Evolutionary conservation across 1,140 invertebrate species (phyloP).

Genomic region (Daktulosphaira vitifoliae): DNA sequence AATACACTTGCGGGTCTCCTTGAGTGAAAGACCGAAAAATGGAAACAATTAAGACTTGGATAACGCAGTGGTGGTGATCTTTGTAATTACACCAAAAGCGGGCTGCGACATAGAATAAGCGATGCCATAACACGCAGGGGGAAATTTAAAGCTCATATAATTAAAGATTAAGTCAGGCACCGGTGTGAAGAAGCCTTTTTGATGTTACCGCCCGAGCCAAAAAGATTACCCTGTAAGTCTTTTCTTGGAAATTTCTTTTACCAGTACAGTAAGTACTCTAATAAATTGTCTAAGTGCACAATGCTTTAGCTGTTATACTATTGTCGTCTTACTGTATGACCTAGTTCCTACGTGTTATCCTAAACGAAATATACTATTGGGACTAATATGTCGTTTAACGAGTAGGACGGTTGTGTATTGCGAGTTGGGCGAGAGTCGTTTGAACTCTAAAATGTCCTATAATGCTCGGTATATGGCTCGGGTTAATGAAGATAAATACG

Average conservation of each 20-base stretch:
- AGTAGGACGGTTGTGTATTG: not conserved
- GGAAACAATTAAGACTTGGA: slow-evolving; percentile 24
- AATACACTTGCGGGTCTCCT: not conserved
- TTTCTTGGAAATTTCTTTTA: not conserved
- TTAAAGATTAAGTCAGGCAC: slow-evolving; percentile 24
- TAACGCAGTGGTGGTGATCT: not conserved
- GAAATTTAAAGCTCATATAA: slow-evolving; percentile 12
- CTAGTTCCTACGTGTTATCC: no score
- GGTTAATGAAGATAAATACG: slow-evolving; percentile 26
- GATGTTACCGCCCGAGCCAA: not conserved
- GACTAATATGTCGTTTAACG: slow-evolving; percentile 1
- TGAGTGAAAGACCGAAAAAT: slow-evolving; percentile 14
- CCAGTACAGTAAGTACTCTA: not conserved
- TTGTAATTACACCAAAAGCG: slow-evolving; percentile 1
- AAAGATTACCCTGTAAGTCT: not conserved
- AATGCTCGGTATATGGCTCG: not conserved
- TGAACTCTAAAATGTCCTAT: slow-evolving; percentile 3
- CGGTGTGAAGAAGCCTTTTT: slow-evolving; percentile 20
- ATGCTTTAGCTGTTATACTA: no score
- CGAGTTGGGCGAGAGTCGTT: slow-evolving; percentile 2
- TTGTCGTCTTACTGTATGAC: no score
- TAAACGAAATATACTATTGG: no score
- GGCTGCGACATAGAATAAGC: not conserved
- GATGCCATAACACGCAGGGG: no score
- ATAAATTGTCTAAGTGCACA: not conserved